Evolutionary conservation across 1,140 invertebrate genomes (phyloP), one percentile per base, ranked within the genome.

Genomic region (Pteromalus puparum): DNA sequence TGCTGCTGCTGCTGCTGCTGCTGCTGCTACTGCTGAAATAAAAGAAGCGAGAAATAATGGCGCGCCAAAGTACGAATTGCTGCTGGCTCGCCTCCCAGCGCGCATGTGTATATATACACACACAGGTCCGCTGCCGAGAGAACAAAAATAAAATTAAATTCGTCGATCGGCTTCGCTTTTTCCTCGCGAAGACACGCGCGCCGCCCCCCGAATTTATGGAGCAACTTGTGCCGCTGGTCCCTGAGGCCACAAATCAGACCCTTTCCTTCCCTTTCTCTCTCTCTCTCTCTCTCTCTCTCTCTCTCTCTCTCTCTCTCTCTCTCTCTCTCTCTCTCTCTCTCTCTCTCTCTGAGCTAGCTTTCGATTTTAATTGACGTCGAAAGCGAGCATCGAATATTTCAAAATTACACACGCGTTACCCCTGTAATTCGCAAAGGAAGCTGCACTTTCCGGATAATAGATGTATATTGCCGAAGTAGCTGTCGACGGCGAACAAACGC

Each of bases 11-110:
- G n/a, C 65, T 68, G 21, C 21, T 21, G 70, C 81, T 74, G 81
- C 76, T 24, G 65, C 76, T 18, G 42, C 48, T 77, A 28, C 68
- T 77, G 42, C 15, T 81, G 48, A 78, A 82, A 78, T 78, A 82
- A 82, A 82, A 86, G 81, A 84, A 76, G 65, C 76, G 80, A 85
- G 84, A 82, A 85, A 85, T 82, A 85, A 85, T 85, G 84, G 80
- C 61, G 70, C 30, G 67, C 78, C 74, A 81, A 81, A 81, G 78
- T 81, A 85, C 83, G 73, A 85, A 85, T 85, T 85, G 83, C 72
- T 34, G 68, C 72, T 48, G 76, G 75, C 61, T 81, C 72, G 70
- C n/a, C 70, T 68, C 68, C 48, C 78, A 6, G 30, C 28, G 9
- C 4, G 12, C 6, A 18, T 74, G 5, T 68, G 42, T 83, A 53